Conservation (phyloP, 1,140 invertebrate genomes). For the Sipha flava region DNA sequence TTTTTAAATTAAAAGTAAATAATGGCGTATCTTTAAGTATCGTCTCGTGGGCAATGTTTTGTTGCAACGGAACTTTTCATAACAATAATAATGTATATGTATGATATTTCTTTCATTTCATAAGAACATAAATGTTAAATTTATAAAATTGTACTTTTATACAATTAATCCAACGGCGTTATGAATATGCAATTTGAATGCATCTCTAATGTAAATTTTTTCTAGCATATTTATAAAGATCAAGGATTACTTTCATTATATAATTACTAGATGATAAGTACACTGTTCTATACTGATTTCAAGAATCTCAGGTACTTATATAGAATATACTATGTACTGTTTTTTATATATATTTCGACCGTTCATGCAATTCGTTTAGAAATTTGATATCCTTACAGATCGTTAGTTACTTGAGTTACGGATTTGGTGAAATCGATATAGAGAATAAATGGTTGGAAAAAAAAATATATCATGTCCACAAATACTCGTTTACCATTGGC, state of each 20-base stretch:
- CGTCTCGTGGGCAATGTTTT: no score
- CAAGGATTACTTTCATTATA: not conserved
- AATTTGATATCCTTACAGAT: not conserved
- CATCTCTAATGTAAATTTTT: not conserved
- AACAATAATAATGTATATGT: no score
- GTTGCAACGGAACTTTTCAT: no score
- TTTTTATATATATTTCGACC: not conserved
- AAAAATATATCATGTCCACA: not conserved
- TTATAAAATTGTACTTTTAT: not conserved
- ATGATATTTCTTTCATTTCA: no score
- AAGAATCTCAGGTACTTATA: not conserved
- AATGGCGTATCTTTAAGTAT: no score
- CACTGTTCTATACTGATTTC: not conserved
- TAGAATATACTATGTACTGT: not conserved
- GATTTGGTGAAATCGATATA: not conserved
- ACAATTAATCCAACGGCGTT: not conserved
- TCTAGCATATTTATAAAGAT: not conserved
- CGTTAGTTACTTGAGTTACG: constrained; percentile 9
- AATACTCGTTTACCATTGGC: not conserved
- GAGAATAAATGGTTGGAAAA: not conserved
- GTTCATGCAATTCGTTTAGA: not conserved
- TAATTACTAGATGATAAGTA: not conserved
- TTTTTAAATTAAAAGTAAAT: no score
- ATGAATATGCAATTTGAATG: not conserved
- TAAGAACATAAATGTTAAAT: not conserved